These are phyloP conservation scores for Corvus hawaiiensis DNA, from an alignment of 2,113 vertebrate genomes.

Conservation along the genomic window DNA sequence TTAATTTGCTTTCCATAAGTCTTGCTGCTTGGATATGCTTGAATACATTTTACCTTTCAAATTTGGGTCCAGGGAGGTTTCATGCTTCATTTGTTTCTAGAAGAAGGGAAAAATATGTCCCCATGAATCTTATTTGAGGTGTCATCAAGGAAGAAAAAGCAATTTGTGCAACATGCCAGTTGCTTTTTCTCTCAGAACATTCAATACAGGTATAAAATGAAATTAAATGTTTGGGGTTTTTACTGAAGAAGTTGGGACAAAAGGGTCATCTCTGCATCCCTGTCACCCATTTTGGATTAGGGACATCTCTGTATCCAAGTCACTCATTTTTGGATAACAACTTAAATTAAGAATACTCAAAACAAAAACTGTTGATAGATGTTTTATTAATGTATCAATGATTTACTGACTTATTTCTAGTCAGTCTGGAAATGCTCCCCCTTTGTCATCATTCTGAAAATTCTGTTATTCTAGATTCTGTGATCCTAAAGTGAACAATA, in stretches of 20 bases:
- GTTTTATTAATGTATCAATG: neutral
- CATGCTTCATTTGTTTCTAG: neutral
- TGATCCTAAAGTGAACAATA: neutral
- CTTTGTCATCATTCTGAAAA: neutral
- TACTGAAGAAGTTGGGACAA: neutral
- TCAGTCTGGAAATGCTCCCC: rapidly evolving
- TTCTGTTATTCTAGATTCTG: neutral
- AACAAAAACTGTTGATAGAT: neutral
- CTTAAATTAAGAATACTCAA: neutral
- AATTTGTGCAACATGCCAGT: neutral
- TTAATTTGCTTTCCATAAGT: neutral
- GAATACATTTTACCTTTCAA: neutral
- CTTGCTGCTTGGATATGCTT: neutral
- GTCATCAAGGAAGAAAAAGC: neutral
- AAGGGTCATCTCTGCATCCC: neutral
- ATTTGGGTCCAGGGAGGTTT: neutral
- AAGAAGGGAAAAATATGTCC: neutral
- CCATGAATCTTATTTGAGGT: neutral
- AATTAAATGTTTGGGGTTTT: neutral
- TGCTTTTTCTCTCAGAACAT: neutral
- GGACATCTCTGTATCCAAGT: neutral
- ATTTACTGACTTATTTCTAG: neutral
- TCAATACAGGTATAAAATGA: neutral
- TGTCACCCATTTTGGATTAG: neutral
- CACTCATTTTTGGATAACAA: neutral